Percentiles rank a stretch among this genome's conserved stretches.
These are phyloP conservation scores for Nomada flava DNA, from an alignment of 2,888 invertebrate species.

Conservation along the genomic window DNA sequence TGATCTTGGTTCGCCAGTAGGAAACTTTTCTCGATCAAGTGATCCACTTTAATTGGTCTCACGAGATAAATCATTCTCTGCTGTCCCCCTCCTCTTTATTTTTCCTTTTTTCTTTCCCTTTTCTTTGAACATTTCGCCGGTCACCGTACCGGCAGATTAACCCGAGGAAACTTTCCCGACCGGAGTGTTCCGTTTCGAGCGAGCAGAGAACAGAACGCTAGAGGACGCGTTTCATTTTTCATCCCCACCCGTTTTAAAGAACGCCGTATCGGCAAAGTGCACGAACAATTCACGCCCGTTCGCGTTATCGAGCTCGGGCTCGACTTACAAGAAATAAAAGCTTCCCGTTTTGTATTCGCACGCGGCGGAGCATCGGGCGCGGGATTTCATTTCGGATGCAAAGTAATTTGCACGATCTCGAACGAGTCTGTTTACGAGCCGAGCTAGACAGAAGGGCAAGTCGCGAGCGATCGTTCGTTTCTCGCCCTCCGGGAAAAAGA, in stretches of 20 bases:
- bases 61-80: slow-evolving; percentile 28
- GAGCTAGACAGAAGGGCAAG: neutral
- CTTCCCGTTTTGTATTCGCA: neutral
- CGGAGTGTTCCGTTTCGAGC: neutral
- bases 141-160: slow-evolving; percentile 13
- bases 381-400: slow-evolving; percentile 36
- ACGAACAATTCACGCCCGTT: neutral
- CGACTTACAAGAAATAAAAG: slow-evolving; percentile 18
- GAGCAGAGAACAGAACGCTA: neutral
- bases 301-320: slow-evolving; percentile 7
- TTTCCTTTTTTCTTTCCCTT: neutral
- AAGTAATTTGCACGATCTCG: slow-evolving; percentile 8
- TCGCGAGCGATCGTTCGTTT: slow-evolving; percentile 2
- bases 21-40: slow-evolving; percentile 46
- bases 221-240: neutral
- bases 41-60: slow-evolving; percentile 28
- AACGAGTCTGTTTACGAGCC: slow-evolving; percentile 23
- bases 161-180: slow-evolving; percentile 1
- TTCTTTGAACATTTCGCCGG: slow-evolving; percentile 3
- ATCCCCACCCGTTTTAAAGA: neutral
- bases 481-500: neutral
- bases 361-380: neutral
- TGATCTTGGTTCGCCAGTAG: slow-evolving; percentile 31
- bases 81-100: neutral
- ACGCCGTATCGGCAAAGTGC: slow-evolving; percentile 1